These are phyloP conservation scores for Ochlodes sylvanus DNA, from an alignment of 2,888 invertebrate genomes.

Conservation along the genomic window DNA sequence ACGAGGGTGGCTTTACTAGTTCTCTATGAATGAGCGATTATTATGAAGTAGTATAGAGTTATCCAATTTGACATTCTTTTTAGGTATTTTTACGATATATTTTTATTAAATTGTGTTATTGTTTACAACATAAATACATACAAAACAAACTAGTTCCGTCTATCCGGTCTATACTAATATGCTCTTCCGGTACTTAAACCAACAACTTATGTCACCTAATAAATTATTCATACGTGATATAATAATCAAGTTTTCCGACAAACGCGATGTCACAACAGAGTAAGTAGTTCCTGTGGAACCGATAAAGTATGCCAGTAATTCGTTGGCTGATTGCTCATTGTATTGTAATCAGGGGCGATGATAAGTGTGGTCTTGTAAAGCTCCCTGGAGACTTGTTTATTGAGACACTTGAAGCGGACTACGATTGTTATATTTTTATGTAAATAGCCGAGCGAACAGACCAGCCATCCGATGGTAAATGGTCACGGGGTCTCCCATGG, in stretches of 20 bases:
- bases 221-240: constrained; percentile 18
- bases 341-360: constrained; percentile 67
- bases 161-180: background rate
- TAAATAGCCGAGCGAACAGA: too few relatives aligned
- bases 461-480: too few relatives aligned
- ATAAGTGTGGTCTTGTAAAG: constrained; percentile 45
- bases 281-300: constrained; percentile 12
- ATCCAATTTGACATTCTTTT: too few relatives aligned
- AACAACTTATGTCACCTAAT: constrained; percentile 13
- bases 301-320: constrained; percentile 39
- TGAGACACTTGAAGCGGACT: background rate
- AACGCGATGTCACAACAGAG: constrained; percentile 23
- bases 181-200: background rate
- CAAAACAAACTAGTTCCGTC: too few relatives aligned
- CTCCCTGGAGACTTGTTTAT: constrained; percentile 39
- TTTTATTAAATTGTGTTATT: too few relatives aligned
- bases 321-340: constrained; percentile 72
- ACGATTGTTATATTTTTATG: too few relatives aligned
- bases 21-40: too few relatives aligned
- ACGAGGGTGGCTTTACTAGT: too few relatives aligned
- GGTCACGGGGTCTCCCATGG: too few relatives aligned
- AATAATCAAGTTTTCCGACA: constrained; percentile 12
- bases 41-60: too few relatives aligned
- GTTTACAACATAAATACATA: too few relatives aligned
- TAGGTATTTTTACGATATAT: too few relatives aligned